Evolutionary conservation across 37 sponge, comb jelly and placozoan species (phyloP).

Genomic region (Cladorhizidae sp.): DNA sequence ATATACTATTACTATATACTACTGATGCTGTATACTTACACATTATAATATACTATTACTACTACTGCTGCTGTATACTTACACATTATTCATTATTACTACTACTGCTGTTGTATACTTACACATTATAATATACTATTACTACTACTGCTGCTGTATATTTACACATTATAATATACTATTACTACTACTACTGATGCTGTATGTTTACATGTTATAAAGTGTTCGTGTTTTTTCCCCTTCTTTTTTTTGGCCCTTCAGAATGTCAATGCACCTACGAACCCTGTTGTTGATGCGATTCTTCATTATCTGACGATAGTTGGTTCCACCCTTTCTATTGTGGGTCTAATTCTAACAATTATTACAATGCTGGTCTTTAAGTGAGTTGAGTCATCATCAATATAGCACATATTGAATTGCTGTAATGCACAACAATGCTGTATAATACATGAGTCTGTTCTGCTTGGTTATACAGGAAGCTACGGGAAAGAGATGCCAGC

Average conservation of each 20-base stretch:
- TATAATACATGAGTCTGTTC: neutral
- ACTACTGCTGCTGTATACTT: too few relatives aligned
- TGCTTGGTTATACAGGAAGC: slow-evolving; percentile 35
- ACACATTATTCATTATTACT: too few relatives aligned
- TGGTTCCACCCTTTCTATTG: slow-evolving; percentile 48
- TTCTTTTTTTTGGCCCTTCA: too few relatives aligned
- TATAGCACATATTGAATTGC: too few relatives aligned
- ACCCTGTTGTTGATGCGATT: neutral
- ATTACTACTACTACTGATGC: neutral
- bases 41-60: too few relatives aligned
- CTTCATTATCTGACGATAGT: slow-evolving; percentile 22
- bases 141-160: too few relatives aligned
- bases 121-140: too few relatives aligned
- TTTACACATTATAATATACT: neutral
- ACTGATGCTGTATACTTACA: too few relatives aligned
- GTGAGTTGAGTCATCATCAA: slow-evolving; percentile 15
- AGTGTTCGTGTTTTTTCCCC: neutral
- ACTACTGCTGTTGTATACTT: too few relatives aligned
- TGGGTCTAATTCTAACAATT: slow-evolving; percentile 46
- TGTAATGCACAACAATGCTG: too few relatives aligned
- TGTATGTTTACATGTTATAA: too few relatives aligned
- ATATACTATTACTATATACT: too few relatives aligned
- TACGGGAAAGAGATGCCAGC: slow-evolving; percentile 36
- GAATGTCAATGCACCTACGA: slow-evolving; percentile 42
- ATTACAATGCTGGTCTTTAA: slow-evolving; percentile 44